These are phyloP conservation scores for Achatina immaculata DNA, from an alignment of 1,140 invertebrate species.

Conservation along the genomic window DNA sequence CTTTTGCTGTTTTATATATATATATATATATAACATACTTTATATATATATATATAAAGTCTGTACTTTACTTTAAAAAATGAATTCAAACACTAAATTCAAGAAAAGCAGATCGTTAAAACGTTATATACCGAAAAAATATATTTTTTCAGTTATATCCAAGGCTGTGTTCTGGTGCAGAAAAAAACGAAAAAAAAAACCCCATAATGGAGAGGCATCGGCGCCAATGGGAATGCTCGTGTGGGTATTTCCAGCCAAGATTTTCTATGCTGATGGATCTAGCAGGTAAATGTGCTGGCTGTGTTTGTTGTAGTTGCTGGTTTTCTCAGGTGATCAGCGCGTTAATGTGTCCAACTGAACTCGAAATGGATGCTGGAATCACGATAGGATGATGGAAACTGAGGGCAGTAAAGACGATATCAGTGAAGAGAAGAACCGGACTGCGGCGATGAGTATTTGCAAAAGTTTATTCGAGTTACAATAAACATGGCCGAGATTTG, in stretches of 20 bases:
- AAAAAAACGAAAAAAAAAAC: neutral
- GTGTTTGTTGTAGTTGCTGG: neutral
- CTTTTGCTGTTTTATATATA: too few relatives aligned
- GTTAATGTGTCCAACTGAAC: neutral
- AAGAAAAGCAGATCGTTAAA: neutral
- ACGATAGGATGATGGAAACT: neutral
- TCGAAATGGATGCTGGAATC: neutral
- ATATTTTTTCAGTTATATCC: neutral
- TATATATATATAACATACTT: too few relatives aligned
- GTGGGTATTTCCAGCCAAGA: neutral
- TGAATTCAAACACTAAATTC: too few relatives aligned
- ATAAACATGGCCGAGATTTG: neutral
- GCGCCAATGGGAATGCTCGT: neutral
- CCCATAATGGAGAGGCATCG: too few relatives aligned
- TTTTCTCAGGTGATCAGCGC: neutral
- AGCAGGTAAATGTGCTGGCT: neutral
- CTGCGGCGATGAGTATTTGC: neutral
- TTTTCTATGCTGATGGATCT: neutral
- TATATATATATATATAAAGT: too few relatives aligned
- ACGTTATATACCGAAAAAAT: neutral
- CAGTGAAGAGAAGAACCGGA: neutral
- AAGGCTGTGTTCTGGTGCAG: neutral
- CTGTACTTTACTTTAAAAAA: too few relatives aligned
- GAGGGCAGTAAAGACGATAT: neutral
- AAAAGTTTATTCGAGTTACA: neutral